These are phyloP conservation scores for Anabas testudineus DNA, from an alignment of 2,797 vertebrate species.

Conservation along the genomic window DNA sequence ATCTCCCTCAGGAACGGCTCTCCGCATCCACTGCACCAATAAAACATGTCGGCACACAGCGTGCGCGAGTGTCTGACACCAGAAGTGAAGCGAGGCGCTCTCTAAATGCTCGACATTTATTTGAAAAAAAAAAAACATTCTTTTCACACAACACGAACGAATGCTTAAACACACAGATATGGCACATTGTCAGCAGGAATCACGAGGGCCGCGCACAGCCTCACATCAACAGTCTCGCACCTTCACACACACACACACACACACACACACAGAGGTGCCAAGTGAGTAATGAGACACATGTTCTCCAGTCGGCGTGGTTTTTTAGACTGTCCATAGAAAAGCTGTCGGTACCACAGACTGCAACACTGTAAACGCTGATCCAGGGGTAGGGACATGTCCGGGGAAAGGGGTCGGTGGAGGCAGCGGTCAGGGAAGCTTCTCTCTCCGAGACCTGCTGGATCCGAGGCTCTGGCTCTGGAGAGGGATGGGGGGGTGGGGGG, in stretches of 20 bases:
- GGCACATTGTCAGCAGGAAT: conserved; percentile 68
- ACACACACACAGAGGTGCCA: conserved; percentile 44
- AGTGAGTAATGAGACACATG: conserved; percentile 53
- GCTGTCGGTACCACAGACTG: conserved; percentile 76
- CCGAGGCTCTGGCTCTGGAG: conserved; percentile 41
- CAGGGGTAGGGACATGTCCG: conserved; percentile 44
- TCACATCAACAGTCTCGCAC: conserved; percentile 56
- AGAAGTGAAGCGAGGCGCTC: conserved; percentile 32
- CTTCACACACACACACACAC: conserved; percentile 20
- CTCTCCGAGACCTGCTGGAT: conserved; percentile 36
- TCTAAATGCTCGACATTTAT: conserved; percentile 80
- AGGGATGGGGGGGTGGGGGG: conserved; percentile 2
- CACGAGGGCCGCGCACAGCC: conserved; percentile 34
- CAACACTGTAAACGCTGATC: conserved; percentile 77
- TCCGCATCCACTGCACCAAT: background rate
- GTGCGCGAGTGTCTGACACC: conserved; percentile 4
- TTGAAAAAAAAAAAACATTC: conserved; percentile 84
- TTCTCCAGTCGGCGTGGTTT: conserved; percentile 64
- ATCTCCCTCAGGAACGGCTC: background rate
- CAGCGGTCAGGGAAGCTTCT: conserved; percentile 14
- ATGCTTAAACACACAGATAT: conserved; percentile 60
- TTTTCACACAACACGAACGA: conserved; percentile 65
- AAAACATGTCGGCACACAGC: background rate
- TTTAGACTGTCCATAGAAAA: conserved; percentile 81
- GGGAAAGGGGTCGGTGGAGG: conserved; percentile 5